These are phyloP conservation scores for Trichoplusia ni DNA, from an alignment of 1,140 invertebrate genomes.

Conservation along the genomic window DNA sequence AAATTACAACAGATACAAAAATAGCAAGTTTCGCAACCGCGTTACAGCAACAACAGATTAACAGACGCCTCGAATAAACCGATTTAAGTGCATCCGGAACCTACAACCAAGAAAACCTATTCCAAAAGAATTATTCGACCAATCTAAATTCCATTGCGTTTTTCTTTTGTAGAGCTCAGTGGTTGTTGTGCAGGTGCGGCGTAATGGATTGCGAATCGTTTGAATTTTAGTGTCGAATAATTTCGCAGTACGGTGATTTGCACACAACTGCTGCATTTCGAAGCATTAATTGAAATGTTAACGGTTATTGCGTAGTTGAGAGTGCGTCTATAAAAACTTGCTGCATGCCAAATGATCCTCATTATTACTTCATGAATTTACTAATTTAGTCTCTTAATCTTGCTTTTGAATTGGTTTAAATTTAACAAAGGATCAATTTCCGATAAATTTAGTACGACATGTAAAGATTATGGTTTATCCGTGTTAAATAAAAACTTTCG, in stretches of 20 bases:
- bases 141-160: slow-evolving; percentile 17
- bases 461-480: too few species aligned
- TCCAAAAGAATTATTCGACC: background rate
- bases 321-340: slow-evolving; percentile 2
- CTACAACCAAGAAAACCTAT: background rate
- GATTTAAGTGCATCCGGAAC: background rate
- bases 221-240: background rate
- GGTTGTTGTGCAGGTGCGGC: background rate
- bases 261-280: slow-evolving; percentile 1
- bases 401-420: too few species aligned
- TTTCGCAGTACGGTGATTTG: background rate
- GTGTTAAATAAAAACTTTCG: too few species aligned
- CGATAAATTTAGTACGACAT: too few species aligned
- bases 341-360: background rate
- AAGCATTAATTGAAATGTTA: slow-evolving; percentile 10
- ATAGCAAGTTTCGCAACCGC: background rate
- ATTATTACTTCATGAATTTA: background rate
- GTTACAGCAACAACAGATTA: background rate
- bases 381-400: background rate
- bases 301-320: slow-evolving; percentile 5
- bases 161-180: background rate
- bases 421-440: too few species aligned
- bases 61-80: slow-evolving; percentile 1
- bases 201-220: slow-evolving; percentile 3
- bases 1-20: slow-evolving; percentile 17